Base-by-base conservation (phyloP, 2,113 vertebrate species). In the Ochotona curzoniae region DNA sequence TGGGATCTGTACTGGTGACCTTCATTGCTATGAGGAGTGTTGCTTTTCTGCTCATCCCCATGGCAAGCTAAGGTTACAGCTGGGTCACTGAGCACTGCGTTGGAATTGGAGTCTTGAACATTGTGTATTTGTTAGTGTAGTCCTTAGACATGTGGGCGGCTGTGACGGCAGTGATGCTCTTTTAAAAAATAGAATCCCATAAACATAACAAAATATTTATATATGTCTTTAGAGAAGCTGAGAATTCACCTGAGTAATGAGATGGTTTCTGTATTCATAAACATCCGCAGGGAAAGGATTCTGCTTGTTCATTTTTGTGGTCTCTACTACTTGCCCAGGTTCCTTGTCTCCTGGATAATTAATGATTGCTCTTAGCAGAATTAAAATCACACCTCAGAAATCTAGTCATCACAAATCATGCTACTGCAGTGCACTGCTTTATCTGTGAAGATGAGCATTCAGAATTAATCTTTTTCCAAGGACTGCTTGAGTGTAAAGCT, bases 371-470 rank as follows among this genome's bases (percentile, higher is more conserved):
- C 67, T 89, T 79, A 85, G 87, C 10, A 32, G 49, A 80, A 83
- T 95, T 60, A 79, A 66, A 87, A 64, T 61, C 74, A 89, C 47
- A 75, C 67, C 69, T 32, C 35, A 66, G 92, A 90, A 82, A 80
- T 80, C 87, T 15, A 90, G 28, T 75, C 26, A 38, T 78, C 23
- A 28, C 15, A 66, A 26, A 51, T 32, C 12, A 57, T 38, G 18
- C 5, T 82, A 14, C 32, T 88, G 21, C 6, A 89, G 76, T 47
- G 18, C 32, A 8, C 26, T 76, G 17, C 76, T 90, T 57, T 80
- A 66, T 87, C 54, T 70, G 64, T 30, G 75, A 79, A 70, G 60
- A 79, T 60, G 23, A 60, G 87, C 79, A n/a, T 17, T 64, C 69
- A 79, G 69, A 69, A 88, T 64, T 32, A 90, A 63, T 23, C 10